Evolutionary conservation across 2,113 vertebrate genomes (phyloP).

Genomic region (Martes martes): DNA sequence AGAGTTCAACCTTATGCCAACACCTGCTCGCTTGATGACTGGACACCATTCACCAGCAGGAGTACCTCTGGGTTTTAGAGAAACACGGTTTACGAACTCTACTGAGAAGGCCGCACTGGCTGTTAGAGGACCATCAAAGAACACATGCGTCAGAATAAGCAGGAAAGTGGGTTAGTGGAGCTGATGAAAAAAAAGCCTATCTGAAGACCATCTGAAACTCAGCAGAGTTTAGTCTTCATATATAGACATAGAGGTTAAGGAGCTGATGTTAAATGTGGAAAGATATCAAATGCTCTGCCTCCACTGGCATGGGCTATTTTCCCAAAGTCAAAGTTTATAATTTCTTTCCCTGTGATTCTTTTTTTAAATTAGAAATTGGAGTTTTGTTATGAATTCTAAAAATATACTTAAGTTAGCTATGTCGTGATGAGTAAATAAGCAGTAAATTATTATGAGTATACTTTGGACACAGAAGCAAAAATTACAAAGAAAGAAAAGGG

Average conservation of each 20-base stretch:
- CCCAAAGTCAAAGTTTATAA: not conserved
- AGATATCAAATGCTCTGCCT: not conserved
- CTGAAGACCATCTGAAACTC: not conserved
- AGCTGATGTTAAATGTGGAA: not conserved
- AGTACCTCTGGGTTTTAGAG: not conserved
- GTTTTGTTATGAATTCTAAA: conserved; percentile 5
- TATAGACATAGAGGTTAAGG: not conserved
- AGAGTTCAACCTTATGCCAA: not conserved
- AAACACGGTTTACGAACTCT: not conserved
- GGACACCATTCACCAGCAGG: not conserved
- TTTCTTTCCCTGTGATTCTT: not conserved
- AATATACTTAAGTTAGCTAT: not conserved
- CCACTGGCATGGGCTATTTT: not conserved
- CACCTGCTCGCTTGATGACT: not conserved
- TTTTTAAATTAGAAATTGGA: not conserved
- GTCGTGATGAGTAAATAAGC: not conserved
- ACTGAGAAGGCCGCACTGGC: not conserved
- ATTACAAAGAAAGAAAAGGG: not conserved
- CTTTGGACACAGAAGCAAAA: not conserved
- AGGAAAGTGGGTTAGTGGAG: not conserved
- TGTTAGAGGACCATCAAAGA: not conserved
- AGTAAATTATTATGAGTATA: not conserved
- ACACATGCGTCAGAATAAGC: not conserved
- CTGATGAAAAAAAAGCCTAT: not conserved
- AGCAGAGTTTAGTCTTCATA: not conserved